phyloP scores from a whole-genome alignment of 2,797 vertebrate genomes.

The Artibeus jamaicensis region DNA sequence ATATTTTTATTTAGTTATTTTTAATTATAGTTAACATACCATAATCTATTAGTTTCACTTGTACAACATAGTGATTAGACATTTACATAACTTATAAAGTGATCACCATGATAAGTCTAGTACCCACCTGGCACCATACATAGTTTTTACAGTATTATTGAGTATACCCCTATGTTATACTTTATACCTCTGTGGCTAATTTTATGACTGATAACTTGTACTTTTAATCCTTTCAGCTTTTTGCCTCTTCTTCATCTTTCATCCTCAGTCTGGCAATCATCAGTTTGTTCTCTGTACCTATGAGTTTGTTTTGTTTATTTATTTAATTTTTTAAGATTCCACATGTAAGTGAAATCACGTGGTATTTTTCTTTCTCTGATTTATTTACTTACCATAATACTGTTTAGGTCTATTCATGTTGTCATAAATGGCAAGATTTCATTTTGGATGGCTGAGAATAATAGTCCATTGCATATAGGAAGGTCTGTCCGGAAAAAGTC shows the following conservation, averaged over 20 bases:
- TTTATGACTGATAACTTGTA: neutral
- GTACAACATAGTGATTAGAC: neutral
- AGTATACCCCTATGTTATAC: neutral
- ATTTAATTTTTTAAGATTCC: neutral
- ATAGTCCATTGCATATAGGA: neutral
- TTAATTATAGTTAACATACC: neutral
- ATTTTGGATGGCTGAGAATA: neutral
- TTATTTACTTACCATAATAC: neutral
- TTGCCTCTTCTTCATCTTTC: neutral
- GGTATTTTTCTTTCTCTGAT: neutral
- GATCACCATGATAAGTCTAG: neutral
- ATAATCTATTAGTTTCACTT: neutral
- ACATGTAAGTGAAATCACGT: neutral
- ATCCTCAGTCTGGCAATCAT: neutral
- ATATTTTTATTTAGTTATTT: neutral
- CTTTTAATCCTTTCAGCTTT: neutral
- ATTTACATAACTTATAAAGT: neutral
- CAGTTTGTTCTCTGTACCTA: neutral
- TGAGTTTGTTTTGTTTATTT: neutral
- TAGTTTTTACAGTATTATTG: neutral
- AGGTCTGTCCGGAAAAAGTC: neutral
- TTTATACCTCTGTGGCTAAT: neutral
- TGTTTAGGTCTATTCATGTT: neutral
- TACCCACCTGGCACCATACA: neutral
- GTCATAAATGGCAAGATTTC: neutral